Base-by-base conservation (phyloP, 2,113 vertebrate genomes). In the crab-eating macaque (Macaca fascicularis) region DNA sequence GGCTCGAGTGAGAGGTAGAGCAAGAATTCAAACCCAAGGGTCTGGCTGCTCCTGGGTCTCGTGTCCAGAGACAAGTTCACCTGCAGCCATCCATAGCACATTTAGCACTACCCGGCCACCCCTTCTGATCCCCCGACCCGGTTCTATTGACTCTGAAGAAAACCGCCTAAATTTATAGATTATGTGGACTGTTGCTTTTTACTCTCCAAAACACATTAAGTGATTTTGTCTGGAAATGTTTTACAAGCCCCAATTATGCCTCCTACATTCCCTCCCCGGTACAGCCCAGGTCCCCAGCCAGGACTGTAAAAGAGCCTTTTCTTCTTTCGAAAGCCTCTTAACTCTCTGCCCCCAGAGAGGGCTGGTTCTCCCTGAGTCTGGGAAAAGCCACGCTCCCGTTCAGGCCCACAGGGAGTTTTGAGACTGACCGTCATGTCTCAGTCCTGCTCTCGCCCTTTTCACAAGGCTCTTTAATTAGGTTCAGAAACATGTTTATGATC, bases 161-260 rank as follows among this genome's bases (percentile, higher is more conserved):
- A 96, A 70, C 83, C 32, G 38, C 95, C 91, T 85, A n/a, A 70
- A 79, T 93, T 93, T 82, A 91, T 90, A 84, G 97, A 96, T 95
- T 92, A 95, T 90, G 97, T 87, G 96, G 87, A 93, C 98, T 96
- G 90, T 95, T 97, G 96, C 97, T 90, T 97, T 97, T 97, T 95
- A 97, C 94, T 96, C 90, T 95, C 96, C 95, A 95, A 97, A 97
- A 93, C 96, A 95, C 95, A 96, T 93, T 69, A 96, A 96, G 97
- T 87, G 98, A 96, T 96, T 97, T 96, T 95, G 97, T 97, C 97
- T 97, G 97, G 97, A 98, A 98, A 96, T 96, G 94, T 97, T 98
- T 98, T 97, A 98, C 95, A 96, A 97, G 97, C 94, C 87, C 96
- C 98, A 96, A 92, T 98, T 96, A 97, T 16, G 90, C 98, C 97